phyloP scores from a whole-genome alignment of 1,140 invertebrate species.

The Vollenhovia emeryi region DNA sequence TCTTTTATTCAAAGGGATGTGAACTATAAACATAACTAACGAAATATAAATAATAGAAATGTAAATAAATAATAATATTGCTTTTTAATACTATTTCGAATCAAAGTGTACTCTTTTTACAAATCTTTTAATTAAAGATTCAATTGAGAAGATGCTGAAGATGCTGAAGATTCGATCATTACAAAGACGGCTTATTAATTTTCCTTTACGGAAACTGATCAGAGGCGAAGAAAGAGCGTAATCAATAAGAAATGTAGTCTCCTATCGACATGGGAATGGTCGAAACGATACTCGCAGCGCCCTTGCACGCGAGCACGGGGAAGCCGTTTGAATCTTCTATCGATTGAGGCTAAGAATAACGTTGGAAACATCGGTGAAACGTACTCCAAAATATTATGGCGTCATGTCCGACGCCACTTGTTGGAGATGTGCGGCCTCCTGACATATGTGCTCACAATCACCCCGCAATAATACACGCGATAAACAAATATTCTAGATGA shows the following conservation, averaged over 20 bases:
- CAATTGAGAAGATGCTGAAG: not conserved
- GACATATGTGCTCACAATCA: slow-evolving; percentile 12
- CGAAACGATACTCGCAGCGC: slow-evolving; percentile 23
- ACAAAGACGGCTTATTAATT: not conserved
- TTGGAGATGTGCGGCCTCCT: slow-evolving; percentile 38
- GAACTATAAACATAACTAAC: not conserved
- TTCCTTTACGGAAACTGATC: not conserved
- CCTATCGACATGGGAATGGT: not conserved
- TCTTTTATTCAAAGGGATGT: no score
- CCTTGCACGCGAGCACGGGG: not conserved
- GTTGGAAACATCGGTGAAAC: slow-evolving; percentile 4
- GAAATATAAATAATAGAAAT: not conserved
- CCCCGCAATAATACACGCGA: not conserved
- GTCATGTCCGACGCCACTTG: slow-evolving; percentile 41
- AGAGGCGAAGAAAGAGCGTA: not conserved
- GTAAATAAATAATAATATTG: not conserved
- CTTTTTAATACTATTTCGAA: not conserved
- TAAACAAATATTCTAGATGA: not conserved
- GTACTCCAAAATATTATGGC: slow-evolving; percentile 41
- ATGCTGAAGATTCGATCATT: not conserved
- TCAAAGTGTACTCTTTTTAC: not conserved
- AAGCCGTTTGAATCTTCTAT: slow-evolving; percentile 18
- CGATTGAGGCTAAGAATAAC: slow-evolving; percentile 19
- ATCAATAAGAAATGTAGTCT: not conserved
- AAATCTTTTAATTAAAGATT: not conserved